A percentile compares a stretch with the other conserved stretches of the same genome.
These are phyloP conservation scores for Eilema sororculum DNA, from an alignment of 2,888 invertebrate genomes.

Conservation along the genomic window DNA sequence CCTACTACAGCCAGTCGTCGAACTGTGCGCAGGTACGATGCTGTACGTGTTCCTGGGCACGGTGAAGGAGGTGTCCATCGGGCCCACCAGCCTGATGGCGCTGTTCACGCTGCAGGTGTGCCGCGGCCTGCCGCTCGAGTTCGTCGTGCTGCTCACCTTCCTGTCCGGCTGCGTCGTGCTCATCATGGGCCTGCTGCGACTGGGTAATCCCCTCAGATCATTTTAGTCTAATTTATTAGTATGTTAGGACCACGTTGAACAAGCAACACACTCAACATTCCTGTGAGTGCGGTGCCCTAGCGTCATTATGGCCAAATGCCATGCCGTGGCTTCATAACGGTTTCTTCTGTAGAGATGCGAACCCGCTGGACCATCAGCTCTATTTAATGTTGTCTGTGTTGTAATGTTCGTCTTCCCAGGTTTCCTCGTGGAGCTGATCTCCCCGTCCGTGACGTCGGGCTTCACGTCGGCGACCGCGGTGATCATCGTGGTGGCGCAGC, in stretches of 20 bases:
- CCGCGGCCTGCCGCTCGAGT: constrained; percentile 89
- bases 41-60: constrained; percentile 96
- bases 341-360: too few relatives aligned
- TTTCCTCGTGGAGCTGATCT: constrained; percentile 94
- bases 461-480: constrained; percentile 95
- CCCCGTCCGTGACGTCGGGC: constrained; percentile 93
- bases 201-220: constrained; percentile 87
- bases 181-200: constrained; percentile 92
- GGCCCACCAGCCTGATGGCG: constrained; percentile 98
- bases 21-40: constrained; percentile 88
- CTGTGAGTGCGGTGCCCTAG: too few relatives aligned
- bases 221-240: too few relatives aligned
- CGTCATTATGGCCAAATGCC: too few relatives aligned
- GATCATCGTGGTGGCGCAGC: constrained; percentile 91
- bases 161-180: constrained; percentile 92
- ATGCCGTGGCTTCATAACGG: too few relatives aligned
- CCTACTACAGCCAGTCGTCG: background rate
- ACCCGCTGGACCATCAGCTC: background rate
- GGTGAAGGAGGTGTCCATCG: constrained; percentile 94
- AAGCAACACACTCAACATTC: too few relatives aligned
- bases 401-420: constrained; percentile 82
- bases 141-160: constrained; percentile 92
- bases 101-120: constrained; percentile 93
- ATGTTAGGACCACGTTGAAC: too few relatives aligned
- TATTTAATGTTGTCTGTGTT: background rate